A percentile compares a stretch with the other conserved stretches of the same genome.
phyloP scores from a whole-genome alignment of 2,888 invertebrate species.

The Fabriciana adippe region DNA sequence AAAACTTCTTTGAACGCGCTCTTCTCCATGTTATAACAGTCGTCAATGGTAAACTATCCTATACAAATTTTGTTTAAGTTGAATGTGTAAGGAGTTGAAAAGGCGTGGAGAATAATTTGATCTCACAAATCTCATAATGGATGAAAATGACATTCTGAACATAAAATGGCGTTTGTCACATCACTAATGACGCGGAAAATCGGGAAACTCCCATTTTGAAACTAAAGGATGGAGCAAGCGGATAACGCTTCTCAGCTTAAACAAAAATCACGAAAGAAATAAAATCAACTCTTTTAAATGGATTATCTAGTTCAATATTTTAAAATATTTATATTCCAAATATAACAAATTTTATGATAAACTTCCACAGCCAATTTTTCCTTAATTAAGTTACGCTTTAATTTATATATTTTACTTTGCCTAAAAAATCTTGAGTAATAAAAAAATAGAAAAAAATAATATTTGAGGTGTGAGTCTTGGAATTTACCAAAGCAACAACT shows the following conservation, averaged over 20 bases:
- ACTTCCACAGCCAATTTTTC: too few species aligned
- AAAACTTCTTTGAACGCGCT: too few species aligned
- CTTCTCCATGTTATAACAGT: too few species aligned
- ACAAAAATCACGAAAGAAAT: conserved; percentile 9
- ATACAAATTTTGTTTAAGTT: conserved; percentile 12
- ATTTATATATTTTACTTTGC: too few species aligned
- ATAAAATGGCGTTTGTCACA: conserved; percentile 75
- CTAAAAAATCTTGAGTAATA: too few species aligned
- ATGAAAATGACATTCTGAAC: conserved; percentile 72
- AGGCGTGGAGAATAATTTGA: conserved; percentile 67
- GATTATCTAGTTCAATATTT: not conserved
- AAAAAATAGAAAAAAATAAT: too few species aligned
- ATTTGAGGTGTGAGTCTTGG: too few species aligned
- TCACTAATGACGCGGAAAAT: conserved; percentile 76
- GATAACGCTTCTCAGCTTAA: conserved; percentile 15
- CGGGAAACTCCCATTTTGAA: conserved; percentile 67
- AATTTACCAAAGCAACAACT: not conserved
- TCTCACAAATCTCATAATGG: conserved; percentile 73
- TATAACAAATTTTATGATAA: not conserved
- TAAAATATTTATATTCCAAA: not conserved
- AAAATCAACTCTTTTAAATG: conserved; percentile 1
- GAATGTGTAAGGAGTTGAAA: conserved; percentile 48
- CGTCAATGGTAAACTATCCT: not conserved
- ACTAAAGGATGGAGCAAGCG: conserved; percentile 60
- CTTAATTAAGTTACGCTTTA: too few species aligned